Evolutionary conservation across 2,888 invertebrate genomes (phyloP), one percentile per base, ranked within the genome.

Genomic region (Drosophila diplacantha): DNA sequence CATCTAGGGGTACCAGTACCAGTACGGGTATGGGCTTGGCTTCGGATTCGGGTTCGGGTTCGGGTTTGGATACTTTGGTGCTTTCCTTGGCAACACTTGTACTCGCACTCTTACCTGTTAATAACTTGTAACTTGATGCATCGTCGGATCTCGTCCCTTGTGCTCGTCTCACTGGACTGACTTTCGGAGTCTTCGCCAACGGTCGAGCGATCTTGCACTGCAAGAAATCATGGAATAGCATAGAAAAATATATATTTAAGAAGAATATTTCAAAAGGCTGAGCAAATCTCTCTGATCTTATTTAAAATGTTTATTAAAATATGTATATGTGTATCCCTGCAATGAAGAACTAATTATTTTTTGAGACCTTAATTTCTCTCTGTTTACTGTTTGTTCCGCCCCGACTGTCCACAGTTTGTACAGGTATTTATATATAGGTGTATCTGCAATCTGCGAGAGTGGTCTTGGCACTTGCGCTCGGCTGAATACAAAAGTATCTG

Each of bases 41-140:
- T 26, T 26, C 38, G 29, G 29, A 5, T 18, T 44, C 7, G 41
- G 41, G 5, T 11, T 41, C 41, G 43, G 43, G 16, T 24, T 43
- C 26, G 26, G 43, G 12, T 7, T 43, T 6, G 26, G 44, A 18
- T 44, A 44, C 44, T 44, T 44, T 32, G 51, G 68, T 46, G 54
- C 41, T 59, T 60, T 62, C 38, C 51, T 66, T 62, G 65, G 60
- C 52, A 64, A 54, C 65, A 57, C 53, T 66, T 60, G 52, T 32
- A 52, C 39, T 41, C 37, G 56, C 66, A 55, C 55, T 69, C 49
- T 52, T 83, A 76, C 74, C 84, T 79, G 79, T 82, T 84, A 84
- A 84, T 80, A 80, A 83, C 69, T 64, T 76, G 83, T 72, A 80
- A 84, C 78, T 71, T 67, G 74, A 82, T 74, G 84, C 83, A 71